phyloP scores from a whole-genome alignment of 2,888 invertebrate species.

The Caprella mutica region DNA sequence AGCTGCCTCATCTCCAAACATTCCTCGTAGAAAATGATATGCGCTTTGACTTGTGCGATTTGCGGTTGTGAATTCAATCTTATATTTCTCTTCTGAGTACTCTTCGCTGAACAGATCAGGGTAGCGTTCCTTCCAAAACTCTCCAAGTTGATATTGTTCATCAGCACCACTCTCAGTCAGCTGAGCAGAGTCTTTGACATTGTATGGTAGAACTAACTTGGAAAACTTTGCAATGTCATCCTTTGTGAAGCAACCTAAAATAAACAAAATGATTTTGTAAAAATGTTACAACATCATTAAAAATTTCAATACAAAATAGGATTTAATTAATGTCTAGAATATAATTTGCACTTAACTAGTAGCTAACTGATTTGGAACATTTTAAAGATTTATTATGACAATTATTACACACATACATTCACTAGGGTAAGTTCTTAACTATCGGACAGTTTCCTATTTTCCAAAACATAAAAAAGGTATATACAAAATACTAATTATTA shows the following conservation, averaged over 20 bases:
- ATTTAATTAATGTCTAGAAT: too few species aligned
- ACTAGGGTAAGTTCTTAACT: too few species aligned
- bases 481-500: too few species aligned
- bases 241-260: conserved; percentile 23
- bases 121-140: conserved; percentile 24
- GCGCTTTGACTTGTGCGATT: conserved; percentile 32
- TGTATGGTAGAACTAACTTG: conserved; percentile 21
- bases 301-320: too few species aligned
- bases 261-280: too few species aligned
- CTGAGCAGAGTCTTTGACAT: conserved; percentile 18
- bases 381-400: too few species aligned
- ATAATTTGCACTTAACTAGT: too few species aligned
- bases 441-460: too few species aligned
- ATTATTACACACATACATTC: too few species aligned
- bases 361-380: too few species aligned
- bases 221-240: conserved; percentile 13
- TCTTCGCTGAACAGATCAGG: conserved; percentile 19
- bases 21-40: conserved; percentile 28
- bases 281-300: too few species aligned
- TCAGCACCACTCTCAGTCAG: conserved; percentile 23
- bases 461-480: too few species aligned
- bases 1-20: conserved; percentile 29
- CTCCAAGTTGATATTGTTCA: conserved; percentile 19
- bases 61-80: conserved; percentile 19
- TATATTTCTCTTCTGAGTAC: conserved; percentile 16